phyloP scores from a whole-genome alignment of 2,888 invertebrate species.

The Caenorhabditis sp. region DNA sequence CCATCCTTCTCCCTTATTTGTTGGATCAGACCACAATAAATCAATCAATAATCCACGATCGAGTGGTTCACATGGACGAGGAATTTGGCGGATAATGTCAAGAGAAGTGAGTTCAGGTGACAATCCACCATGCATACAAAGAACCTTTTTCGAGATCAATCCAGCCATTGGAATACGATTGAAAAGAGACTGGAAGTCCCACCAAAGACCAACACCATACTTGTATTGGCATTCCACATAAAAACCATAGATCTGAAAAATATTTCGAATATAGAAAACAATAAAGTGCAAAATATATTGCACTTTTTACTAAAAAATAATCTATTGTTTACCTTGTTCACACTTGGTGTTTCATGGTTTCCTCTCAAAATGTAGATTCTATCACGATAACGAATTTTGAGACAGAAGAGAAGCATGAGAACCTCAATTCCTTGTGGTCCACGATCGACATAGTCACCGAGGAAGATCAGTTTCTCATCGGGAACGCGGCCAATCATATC shows the following conservation, averaged over 20 bases:
- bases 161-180: constrained; percentile 65
- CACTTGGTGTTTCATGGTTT: constrained; percentile 65
- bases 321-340: constrained; percentile 50
- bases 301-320: too few species aligned
- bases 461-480: constrained; percentile 56
- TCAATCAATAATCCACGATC: constrained; percentile 63
- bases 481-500: constrained; percentile 64
- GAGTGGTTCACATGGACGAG: constrained; percentile 60
- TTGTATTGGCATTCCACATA: constrained; percentile 58
- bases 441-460: constrained; percentile 66
- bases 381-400: constrained; percentile 61
- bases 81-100: constrained; percentile 55
- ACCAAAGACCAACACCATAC: constrained; percentile 65
- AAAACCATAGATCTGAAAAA: constrained; percentile 59
- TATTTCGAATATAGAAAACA: not conserved
- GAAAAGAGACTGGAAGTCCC: constrained; percentile 64
- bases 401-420: constrained; percentile 56
- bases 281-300: too few species aligned
- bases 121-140: constrained; percentile 67
- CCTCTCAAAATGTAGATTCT: constrained; percentile 60
- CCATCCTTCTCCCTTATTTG: constrained; percentile 62
- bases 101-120: constrained; percentile 57
- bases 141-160: constrained; percentile 59
- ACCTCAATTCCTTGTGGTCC: constrained; percentile 65
- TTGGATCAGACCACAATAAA: constrained; percentile 65